These are phyloP conservation scores for Aleiodes alternator DNA, from an alignment of 2,888 invertebrate genomes.

Conservation along the genomic window DNA sequence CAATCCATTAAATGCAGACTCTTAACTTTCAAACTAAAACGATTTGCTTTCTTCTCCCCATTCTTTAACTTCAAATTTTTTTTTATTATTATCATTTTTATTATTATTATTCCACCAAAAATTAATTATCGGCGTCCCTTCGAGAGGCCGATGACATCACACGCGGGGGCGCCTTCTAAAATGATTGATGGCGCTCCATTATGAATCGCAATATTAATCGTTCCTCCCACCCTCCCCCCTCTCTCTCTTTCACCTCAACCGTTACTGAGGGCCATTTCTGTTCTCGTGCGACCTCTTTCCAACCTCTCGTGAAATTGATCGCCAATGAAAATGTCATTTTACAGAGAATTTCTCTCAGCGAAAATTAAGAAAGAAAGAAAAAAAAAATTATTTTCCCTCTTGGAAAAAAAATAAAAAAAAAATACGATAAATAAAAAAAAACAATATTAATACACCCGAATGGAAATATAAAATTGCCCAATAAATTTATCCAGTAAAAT, in stretches of 20 bases:
- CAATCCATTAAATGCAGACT: too few species aligned
- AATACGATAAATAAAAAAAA: too few species aligned
- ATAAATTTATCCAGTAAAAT: too few species aligned
- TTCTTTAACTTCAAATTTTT: neutral
- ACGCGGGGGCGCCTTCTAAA: conserved; percentile 55
- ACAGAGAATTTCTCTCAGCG: neutral
- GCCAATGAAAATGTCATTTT: conserved; percentile 21
- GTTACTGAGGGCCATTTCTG: conserved; percentile 30
- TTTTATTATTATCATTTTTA: conserved; percentile 26
- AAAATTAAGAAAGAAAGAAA: neutral
- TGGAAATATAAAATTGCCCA: too few species aligned
- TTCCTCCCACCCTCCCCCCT: conserved; percentile 27
- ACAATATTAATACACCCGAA: too few species aligned
- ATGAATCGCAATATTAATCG: conserved; percentile 71
- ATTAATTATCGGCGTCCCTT: conserved; percentile 64
- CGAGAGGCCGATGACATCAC: conserved; percentile 22
- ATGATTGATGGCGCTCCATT: conserved; percentile 71
- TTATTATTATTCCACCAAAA: conserved; percentile 54
- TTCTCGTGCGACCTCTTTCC: conserved; percentile 8
- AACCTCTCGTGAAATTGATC: neutral
- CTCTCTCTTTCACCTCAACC: neutral
- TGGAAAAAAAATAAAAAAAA: too few species aligned
- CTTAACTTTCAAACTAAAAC: too few species aligned
- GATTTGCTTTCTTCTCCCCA: too few species aligned
- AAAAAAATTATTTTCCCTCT: too few species aligned